Percentiles rank a stretch among this genome's conserved stretches.
Evolutionary conservation across 1,140 invertebrate genomes (phyloP).

Genomic region (Maniola jurtina): DNA sequence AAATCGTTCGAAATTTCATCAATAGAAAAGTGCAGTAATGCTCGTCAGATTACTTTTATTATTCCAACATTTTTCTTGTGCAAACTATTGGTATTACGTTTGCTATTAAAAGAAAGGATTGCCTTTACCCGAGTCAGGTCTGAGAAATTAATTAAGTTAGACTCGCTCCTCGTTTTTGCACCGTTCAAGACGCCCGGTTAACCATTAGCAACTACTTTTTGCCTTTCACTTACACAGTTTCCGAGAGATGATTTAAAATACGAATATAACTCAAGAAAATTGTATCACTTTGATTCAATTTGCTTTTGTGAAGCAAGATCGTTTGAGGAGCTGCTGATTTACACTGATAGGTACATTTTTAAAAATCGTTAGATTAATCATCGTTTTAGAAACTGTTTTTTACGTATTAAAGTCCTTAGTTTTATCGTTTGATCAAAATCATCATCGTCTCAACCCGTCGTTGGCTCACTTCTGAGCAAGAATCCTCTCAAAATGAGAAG

Average conservation of each 20-base stretch:
- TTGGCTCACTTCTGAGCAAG: too few species aligned
- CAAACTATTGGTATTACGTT: slow-evolving; percentile 1
- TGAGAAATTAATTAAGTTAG: slow-evolving; percentile 31
- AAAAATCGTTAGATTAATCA: too few species aligned
- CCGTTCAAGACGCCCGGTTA: slow-evolving; percentile 15
- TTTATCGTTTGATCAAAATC: too few species aligned
- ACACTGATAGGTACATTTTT: too few species aligned
- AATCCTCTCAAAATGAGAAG: too few species aligned
- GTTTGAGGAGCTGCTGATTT: too few species aligned
- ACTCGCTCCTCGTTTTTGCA: slow-evolving; percentile 25
- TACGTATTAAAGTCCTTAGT: too few species aligned
- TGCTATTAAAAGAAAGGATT: slow-evolving; percentile 18
- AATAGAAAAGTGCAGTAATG: background rate
- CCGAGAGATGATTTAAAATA: slow-evolving; percentile 23
- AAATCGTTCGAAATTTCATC: too few species aligned
- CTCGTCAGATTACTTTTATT: background rate
- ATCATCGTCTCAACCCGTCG: too few species aligned
- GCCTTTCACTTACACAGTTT: slow-evolving; percentile 12
- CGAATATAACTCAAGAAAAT: slow-evolving; percentile 10
- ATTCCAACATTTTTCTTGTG: slow-evolving; percentile 7
- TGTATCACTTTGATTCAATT: slow-evolving; percentile 4
- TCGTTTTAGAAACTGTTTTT: too few species aligned
- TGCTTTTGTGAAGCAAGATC: too few species aligned
- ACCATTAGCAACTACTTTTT: slow-evolving; percentile 16
- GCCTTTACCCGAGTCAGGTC: slow-evolving; percentile 26